Conservation (phyloP, 2,113 vertebrate genomes). For the zebrafish (Danio rerio) region GRCz12tu NC_133176.1:52687001-52687500, state of each 20-base stretch:
- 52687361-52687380: too few relatives aligned
- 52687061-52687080: not conserved
- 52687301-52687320: conserved; percentile 93
- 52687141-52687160: conserved; percentile 98
- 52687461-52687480: too few relatives aligned
- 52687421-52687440: too few relatives aligned
- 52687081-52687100: too few relatives aligned
- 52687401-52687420: too few relatives aligned
- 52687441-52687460: too few relatives aligned
- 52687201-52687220: conserved; percentile 99
- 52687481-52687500: too few relatives aligned
- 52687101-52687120: not conserved
- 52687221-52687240: conserved; percentile 94
- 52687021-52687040: too few relatives aligned
- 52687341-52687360: not conserved
- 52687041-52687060: not conserved
- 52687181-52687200: conserved; percentile 95
- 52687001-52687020: too few relatives aligned
- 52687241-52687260: conserved; percentile 96
- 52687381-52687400: too few relatives aligned
- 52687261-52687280: conserved; percentile 95
- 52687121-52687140: conserved; percentile 96
- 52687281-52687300: conserved; percentile 96
- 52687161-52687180: conserved; percentile 95
- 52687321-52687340: not conserved